A percentile compares a stretch with the other conserved stretches of the same genome.
Evolutionary conservation across 2,888 invertebrate species (phyloP).

Genomic region (Hylaea fasciaria): DNA sequence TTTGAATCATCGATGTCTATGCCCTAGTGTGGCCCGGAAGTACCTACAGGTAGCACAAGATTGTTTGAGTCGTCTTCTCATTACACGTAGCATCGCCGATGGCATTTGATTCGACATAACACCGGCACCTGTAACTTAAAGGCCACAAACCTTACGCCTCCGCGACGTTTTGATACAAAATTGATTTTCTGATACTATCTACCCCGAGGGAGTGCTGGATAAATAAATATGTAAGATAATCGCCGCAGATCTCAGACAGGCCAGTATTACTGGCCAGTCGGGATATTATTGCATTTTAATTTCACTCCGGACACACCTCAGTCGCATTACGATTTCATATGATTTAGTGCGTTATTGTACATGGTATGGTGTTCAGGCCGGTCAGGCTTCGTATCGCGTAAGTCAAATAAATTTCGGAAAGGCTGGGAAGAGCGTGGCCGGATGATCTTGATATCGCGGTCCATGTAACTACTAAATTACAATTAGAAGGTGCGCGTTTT

Average conservation of each 20-base stretch:
- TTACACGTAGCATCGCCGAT: slow-evolving; percentile 35
- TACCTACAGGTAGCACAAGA: too few relatives aligned
- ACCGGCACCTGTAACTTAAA: slow-evolving; percentile 71
- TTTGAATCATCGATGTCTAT: too few relatives aligned
- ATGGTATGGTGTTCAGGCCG: slow-evolving; percentile 47
- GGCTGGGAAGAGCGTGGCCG: slow-evolving; percentile 60
- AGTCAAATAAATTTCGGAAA: slow-evolving; percentile 70
- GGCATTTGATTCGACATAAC: slow-evolving; percentile 61
- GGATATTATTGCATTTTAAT: slow-evolving; percentile 84
- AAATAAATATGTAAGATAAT: slow-evolving; percentile 84
- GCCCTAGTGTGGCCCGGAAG: too few relatives aligned
- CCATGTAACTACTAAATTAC: slow-evolving; percentile 72
- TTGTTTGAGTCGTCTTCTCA: too few relatives aligned
- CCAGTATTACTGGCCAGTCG: slow-evolving; percentile 73
- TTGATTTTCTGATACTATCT: slow-evolving; percentile 83
- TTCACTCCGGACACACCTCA: slow-evolving; percentile 74
- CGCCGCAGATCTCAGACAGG: slow-evolving; percentile 78
- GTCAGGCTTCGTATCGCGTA: slow-evolving; percentile 51
- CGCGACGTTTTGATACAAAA: slow-evolving; percentile 79
- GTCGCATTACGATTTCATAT: slow-evolving; percentile 75
- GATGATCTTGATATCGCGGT: slow-evolving; percentile 66
- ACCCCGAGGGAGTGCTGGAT: slow-evolving; percentile 77
- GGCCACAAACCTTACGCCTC: slow-evolving; percentile 75
- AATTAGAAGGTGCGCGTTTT: slow-evolving; percentile 62
- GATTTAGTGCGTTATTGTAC: slow-evolving; percentile 80